A percentile compares a stretch with the other conserved stretches of the same genome.
Conservation (phyloP, 2,113 vertebrate species). For the Thinocorus orbignyianus region DNA sequence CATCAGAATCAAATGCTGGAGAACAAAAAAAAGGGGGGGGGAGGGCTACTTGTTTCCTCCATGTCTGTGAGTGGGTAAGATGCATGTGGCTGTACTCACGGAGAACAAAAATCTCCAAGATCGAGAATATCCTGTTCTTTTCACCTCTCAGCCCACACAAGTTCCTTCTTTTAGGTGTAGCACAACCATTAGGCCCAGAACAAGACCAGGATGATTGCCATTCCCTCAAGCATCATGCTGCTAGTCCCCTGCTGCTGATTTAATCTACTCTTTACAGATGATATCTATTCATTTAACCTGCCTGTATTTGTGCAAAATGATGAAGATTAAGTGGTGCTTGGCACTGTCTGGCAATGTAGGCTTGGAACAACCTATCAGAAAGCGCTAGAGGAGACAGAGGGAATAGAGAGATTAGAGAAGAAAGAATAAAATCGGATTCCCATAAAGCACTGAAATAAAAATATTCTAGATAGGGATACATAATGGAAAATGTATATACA, state of each 20-base stretch:
- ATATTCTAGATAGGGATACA: neutral
- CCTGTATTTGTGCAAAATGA: neutral
- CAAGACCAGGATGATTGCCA: neutral
- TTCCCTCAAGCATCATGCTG: neutral
- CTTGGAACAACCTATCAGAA: neutral
- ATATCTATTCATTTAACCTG: neutral
- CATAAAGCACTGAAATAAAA: neutral
- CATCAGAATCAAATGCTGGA: neutral
- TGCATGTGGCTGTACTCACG: neutral
- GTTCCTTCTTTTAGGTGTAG: neutral
- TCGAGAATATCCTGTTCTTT: neutral
- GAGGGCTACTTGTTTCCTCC: neutral
- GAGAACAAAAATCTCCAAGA: neutral
- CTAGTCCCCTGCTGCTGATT: neutral
- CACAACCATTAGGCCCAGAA: neutral
- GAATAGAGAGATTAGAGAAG: neutral
- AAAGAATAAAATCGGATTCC: neutral
- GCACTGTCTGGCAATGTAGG: accelerated
- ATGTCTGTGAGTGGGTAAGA: neutral
- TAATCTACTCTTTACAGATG: neutral
- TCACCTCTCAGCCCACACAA: neutral
- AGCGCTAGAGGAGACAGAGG: neutral
- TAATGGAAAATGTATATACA: neutral
- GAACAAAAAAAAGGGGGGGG: neutral
- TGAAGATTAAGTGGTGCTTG: neutral